Percentiles rank a stretch among this genome's conserved stretches.
These are phyloP conservation scores for Malthinus flaveolus DNA, from an alignment of 2,888 invertebrate genomes.

Conservation along the genomic window DNA sequence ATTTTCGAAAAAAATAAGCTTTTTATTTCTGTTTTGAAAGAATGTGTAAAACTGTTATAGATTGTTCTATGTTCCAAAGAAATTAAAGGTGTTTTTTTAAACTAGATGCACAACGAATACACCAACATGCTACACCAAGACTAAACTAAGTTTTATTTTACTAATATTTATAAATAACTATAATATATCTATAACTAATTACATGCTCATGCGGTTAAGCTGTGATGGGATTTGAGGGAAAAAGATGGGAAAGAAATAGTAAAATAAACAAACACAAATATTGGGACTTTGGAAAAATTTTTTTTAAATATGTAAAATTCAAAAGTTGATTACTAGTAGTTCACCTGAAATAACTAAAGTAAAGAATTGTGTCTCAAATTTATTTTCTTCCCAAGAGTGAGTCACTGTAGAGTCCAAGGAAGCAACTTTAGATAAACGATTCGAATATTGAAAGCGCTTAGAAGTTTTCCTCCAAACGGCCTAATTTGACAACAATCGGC, in stretches of 20 bases:
- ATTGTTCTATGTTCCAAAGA: slow-evolving; percentile 4
- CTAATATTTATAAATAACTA: not conserved
- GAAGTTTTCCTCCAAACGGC: too few species aligned
- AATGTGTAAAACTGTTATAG: slow-evolving; percentile 6
- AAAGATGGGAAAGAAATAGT: not conserved
- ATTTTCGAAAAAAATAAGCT: not conserved
- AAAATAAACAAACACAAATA: not conserved
- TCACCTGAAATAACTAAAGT: too few species aligned
- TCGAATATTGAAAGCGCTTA: too few species aligned
- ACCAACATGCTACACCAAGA: not conserved
- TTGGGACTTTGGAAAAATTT: not conserved
- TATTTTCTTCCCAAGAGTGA: too few species aligned
- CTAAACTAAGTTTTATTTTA: too few species aligned
- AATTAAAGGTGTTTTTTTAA: slow-evolving; percentile 1
- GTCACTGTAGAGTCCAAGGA: too few species aligned
- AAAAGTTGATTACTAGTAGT: too few species aligned
- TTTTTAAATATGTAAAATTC: too few species aligned
- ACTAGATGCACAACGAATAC: not conserved
- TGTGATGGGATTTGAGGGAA: not conserved
- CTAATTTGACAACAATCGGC: too few species aligned
- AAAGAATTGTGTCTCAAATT: too few species aligned
- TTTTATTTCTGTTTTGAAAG: not conserved
- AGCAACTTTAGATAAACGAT: too few species aligned
- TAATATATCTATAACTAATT: not conserved
- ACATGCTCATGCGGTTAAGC: slow-evolving; percentile 2